Conservation (phyloP, 30 jellyfish, hydroid and myxozoan species). For the Turritopsis dohrnii region DNA sequence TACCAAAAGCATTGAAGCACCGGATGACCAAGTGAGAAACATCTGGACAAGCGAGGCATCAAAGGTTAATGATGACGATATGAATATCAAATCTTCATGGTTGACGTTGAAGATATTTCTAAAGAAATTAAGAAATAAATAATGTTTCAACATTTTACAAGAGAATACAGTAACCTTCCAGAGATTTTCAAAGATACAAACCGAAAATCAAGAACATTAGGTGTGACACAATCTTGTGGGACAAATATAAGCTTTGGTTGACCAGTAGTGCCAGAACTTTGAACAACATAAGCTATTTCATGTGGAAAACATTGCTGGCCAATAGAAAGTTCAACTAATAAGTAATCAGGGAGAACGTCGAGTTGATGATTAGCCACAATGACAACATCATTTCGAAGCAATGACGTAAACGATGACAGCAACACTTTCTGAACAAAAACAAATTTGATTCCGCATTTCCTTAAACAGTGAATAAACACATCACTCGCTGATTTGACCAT, state of each 20-base stretch:
- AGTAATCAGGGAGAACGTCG: not conserved
- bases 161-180: not conserved
- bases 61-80: conserved; percentile 88
- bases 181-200: conserved; percentile 16
- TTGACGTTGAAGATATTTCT: conserved; percentile 43
- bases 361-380: not conserved
- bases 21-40: conserved; percentile 42
- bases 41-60: conserved; percentile 84
- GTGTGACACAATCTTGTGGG: conserved; percentile 60
- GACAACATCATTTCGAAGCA: not conserved
- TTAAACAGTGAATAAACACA: not conserved
- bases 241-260: conserved; percentile 54
- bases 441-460: not conserved
- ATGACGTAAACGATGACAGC: not conserved
- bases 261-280: conserved; percentile 91
- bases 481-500: not conserved
- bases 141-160: not conserved
- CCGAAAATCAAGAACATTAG: conserved; percentile 65
- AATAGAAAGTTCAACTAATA: not conserved
- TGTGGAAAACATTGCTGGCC: not conserved
- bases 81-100: conserved; percentile 44
- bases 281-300: conserved; percentile 47
- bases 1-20: conserved; percentile 43
- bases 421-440: not conserved
- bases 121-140: not conserved